phyloP scores from a whole-genome alignment of 2,888 invertebrate species.

The Drosophila paracracens region DNA sequence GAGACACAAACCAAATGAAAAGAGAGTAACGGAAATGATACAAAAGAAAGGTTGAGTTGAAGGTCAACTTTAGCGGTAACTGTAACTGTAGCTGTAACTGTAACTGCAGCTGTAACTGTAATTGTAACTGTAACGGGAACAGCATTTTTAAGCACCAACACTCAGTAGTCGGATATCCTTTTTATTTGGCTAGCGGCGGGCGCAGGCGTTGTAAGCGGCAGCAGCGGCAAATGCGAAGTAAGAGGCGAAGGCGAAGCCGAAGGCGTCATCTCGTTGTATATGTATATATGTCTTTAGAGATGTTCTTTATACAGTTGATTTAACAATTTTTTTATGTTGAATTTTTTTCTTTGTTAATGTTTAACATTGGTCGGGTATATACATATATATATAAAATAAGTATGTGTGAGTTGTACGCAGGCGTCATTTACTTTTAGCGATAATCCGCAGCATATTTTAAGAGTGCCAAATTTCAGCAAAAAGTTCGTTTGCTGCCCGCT shows the following conservation, averaged over 20 bases:
- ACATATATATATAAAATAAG: slow-evolving; percentile 21
- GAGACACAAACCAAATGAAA: slow-evolving; percentile 10
- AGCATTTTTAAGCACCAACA: slow-evolving; percentile 56
- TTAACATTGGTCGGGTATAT: slow-evolving; percentile 14
- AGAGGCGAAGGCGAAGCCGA: slow-evolving; percentile 36
- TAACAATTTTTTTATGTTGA: not conserved
- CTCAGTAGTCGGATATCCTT: slow-evolving; percentile 60
- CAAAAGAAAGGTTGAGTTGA: slow-evolving; percentile 17
- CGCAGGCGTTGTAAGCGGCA: slow-evolving; percentile 64
- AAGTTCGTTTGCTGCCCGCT: slow-evolving; percentile 67
- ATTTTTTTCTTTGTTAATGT: slow-evolving; percentile 20
- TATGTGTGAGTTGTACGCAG: slow-evolving; percentile 56
- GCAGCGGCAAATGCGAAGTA: slow-evolving; percentile 41
- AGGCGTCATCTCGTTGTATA: slow-evolving; percentile 34
- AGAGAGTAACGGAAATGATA: not conserved
- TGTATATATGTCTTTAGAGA: slow-evolving; percentile 21
- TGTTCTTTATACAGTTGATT: slow-evolving; percentile 25
- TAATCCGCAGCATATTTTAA: slow-evolving; percentile 84
- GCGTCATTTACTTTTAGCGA: slow-evolving; percentile 76
- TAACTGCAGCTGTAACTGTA: slow-evolving; percentile 31
- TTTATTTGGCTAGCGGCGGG: slow-evolving; percentile 51
- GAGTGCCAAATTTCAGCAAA: slow-evolving; percentile 84
- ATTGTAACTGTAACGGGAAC: slow-evolving; percentile 35
- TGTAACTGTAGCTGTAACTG: slow-evolving; percentile 32
- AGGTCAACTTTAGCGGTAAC: slow-evolving; percentile 29